These are phyloP conservation scores for Ia io DNA, from an alignment of 2,113 vertebrate genomes.

Conservation along the genomic window DNA sequence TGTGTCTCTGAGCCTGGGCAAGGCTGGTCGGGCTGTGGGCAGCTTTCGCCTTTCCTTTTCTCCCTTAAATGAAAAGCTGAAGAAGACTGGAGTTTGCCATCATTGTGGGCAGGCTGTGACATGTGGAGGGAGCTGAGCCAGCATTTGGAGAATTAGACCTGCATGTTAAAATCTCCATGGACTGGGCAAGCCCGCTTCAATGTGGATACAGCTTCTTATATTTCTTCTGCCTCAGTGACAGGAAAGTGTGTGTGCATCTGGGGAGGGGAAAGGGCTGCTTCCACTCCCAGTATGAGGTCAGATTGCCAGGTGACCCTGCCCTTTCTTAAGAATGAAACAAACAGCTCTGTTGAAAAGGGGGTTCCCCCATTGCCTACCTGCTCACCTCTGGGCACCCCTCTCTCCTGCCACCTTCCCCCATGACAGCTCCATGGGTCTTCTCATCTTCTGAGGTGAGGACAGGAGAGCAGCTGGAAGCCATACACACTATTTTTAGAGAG, in stretches of 20 bases:
- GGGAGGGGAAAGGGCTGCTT: neutral
- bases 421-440: neutral
- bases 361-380: rapidly evolving
- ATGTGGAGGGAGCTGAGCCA: neutral
- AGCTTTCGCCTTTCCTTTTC: rapidly evolving
- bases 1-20: rapidly evolving
- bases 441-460: neutral
- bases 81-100: neutral
- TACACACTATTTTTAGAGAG: neutral
- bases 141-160: rapidly evolving
- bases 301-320: neutral
- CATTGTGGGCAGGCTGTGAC: neutral
- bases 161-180: neutral
- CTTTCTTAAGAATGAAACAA: neutral
- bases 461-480: neutral
- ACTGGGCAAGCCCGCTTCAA: rapidly evolving
- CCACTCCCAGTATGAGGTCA: neutral
- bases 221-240: neutral
- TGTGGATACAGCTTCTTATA: neutral
- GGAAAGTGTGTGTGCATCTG: neutral
- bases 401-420: neutral
- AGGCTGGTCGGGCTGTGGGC: rapidly evolving
- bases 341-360: neutral
- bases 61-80: neutral
- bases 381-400: too few species aligned